Evolutionary conservation across 2,888 invertebrate genomes (phyloP), one percentile per base, ranked within the genome.

Genomic region (Limenitis camilla): DNA sequence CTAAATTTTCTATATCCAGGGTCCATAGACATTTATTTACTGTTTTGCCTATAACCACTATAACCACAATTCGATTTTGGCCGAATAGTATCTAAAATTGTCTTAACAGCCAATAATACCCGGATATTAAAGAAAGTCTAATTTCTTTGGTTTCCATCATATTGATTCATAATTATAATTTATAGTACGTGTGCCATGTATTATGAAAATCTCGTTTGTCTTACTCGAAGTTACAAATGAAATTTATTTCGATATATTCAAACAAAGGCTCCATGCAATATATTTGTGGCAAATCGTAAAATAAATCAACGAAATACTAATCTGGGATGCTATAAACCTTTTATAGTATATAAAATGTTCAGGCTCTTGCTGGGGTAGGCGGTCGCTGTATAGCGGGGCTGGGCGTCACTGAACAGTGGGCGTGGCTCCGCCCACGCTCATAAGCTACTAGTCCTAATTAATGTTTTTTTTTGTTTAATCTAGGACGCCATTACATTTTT

Each of bases 341-440:
- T 36, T 32, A 39, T 40, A 29, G 5, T 33, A 41, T 29, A 49
- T 40, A 32, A 41, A 49, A 41, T 35, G 28, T 49, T 49, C 49
- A 49, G 48, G 28, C 46, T 35, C 33, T 47, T 32, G 32, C n/a
- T 19, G 31, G 47, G 50, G 50, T 53, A 75, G 83, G 85, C 78
- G 80, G 82, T 74, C 83, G 78, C 86, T 85, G 44, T 74, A 72
- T 55, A 86, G 86, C 76, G 76, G 42, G 35, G 46, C 71, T 77
- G 85, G 85, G 85, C 84, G 85, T 79, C 84, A 73, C 85, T 83
- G 42, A 72, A 66, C 66, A 84, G 80, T 62, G 74, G 78, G 80
- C 76, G 71, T 66, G 64, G 66, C 70, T 61, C 65, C 74, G 78
- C 78, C 75, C 74, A 65, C 76, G 71, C 70, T 75, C 67, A 75